Evolutionary conservation across 1,140 invertebrate genomes (phyloP), one percentile per base, ranked within the genome.

Genomic region (Lethrus apterus): DNA sequence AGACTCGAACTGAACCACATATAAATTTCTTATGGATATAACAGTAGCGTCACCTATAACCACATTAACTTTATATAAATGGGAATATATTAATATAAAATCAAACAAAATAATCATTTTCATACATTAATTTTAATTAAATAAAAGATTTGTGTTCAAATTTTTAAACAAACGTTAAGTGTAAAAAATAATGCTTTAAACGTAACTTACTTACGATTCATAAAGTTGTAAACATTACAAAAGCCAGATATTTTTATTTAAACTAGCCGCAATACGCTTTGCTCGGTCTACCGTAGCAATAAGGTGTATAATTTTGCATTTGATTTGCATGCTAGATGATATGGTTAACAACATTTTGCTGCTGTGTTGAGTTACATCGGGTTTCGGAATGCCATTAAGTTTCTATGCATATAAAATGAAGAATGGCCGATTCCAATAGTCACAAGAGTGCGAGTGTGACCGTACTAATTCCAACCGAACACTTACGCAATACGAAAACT

Each of bases 291-390:
- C 46, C 36, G n/a, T 40, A 32, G 45, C 57, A 61, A 61, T 62
- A 62, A 63, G 59, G 59, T 60, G 57, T 61, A 61, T 61, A 60
- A 61, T 63, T 63, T 61, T 63, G 58, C 59, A 63, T 63, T 57
- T 55, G 59, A 63, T 63, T 61, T 61, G 56, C 61, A 63, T 63
- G 52, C 50, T 51, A 61, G 54, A 63, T 61, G 57, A 63, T 61
- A 60, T 56, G 56, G 59, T 61, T 59, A 50, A 55, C 50, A 60
- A 58, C 56, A 60, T 63, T 63, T 62, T 60, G 58, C 55, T 57
- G 50, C 48, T 54, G 52, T 54, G 54, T 44, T 52, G 58, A 59
- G 58, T 62, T 59, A 56, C 54, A 58, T 51, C 54, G 44, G 45
- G 56, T 50, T 63, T 58, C 57, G 56, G 58, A 63, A 63, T 60